Base-by-base conservation (phyloP, 2,888 invertebrate genomes). In the Autographa pulchrina region DNA sequence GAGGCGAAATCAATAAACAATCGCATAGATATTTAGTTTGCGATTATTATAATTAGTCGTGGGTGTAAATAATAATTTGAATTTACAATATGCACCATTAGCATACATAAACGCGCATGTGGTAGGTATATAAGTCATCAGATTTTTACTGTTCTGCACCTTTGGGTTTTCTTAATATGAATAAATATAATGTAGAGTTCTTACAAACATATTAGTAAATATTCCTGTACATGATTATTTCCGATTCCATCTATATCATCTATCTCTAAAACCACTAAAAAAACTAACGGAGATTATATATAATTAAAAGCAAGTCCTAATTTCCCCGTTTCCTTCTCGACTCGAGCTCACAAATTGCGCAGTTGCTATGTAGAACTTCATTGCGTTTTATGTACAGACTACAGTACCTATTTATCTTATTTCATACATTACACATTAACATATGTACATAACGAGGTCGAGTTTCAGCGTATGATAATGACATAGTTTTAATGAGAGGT, bases 1-100 rank as follows among this genome's bases (percentile, higher is more conserved):
- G 18, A 68, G 43, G 59, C 35, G 43, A 69, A 80, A 74, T 71
- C 68, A 74, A 81, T 62, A 74, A 59, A 70, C 62, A 43, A 66
- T 70, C 52, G 43, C 66, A 68, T 61, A 41, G 43, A 65, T 59
- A 16, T 35, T 61, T 61, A 61, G 56, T 74, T 65, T 58, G 41
- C 31, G 14, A 58, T 25, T 31, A 32, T 31, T 18, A 54, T 20
- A n/a, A 54, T n/a, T 31, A 16, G 31, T 54, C 54, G 54, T 18
- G 4, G 54, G 2, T 13, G 13, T 56, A 20, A 48, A n/a, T 8
- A n/a, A 14, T 16, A 16, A 48, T 48, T 48, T 48, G 2, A 48
- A n/a, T 48, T 48, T 48, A n/a, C 16, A 43, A 43, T 43, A 14
- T 20, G 11, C 0, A 8, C n/a, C 6, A 52, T 52, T 52, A 52